phyloP scores from a whole-genome alignment of 2,797 vertebrate species.

The Chaetophractus vellerosus region DNA sequence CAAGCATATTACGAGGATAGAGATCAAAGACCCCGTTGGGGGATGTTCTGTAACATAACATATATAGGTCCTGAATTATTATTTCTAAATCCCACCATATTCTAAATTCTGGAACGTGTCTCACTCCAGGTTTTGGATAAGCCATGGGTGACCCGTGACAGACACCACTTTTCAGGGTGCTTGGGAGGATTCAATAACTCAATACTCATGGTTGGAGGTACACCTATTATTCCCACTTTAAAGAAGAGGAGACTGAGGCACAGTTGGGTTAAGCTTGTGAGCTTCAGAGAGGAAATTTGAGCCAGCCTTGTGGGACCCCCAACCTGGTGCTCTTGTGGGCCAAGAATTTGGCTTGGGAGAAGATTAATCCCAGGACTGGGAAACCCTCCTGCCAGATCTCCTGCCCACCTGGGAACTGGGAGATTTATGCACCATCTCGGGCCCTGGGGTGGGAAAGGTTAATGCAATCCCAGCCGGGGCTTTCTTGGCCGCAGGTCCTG shows the following conservation, averaged over 20 bases:
- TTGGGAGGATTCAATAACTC: neutral
- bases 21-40: neutral
- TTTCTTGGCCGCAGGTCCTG: slow-evolving; percentile 75
- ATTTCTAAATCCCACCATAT: neutral
- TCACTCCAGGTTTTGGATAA: slow-evolving; percentile 7
- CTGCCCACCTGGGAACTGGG: neutral
- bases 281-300: neutral
- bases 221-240: neutral
- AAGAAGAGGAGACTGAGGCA: neutral
- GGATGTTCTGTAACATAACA: neutral
- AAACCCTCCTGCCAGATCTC: neutral
- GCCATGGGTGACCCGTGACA: neutral
- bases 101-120: neutral
- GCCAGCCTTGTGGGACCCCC: neutral
- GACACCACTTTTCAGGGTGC: neutral
- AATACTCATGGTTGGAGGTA: neutral
- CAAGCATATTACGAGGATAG: neutral
- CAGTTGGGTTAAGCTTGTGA: neutral
- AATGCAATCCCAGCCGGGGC: neutral
- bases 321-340: neutral
- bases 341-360: neutral
- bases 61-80: neutral
- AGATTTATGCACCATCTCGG: neutral
- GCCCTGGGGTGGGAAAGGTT: neutral
- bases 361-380: neutral